These are phyloP conservation scores for Lasioglossum villosulum DNA, from an alignment of 2,888 invertebrate genomes.

Conservation along the genomic window DNA sequence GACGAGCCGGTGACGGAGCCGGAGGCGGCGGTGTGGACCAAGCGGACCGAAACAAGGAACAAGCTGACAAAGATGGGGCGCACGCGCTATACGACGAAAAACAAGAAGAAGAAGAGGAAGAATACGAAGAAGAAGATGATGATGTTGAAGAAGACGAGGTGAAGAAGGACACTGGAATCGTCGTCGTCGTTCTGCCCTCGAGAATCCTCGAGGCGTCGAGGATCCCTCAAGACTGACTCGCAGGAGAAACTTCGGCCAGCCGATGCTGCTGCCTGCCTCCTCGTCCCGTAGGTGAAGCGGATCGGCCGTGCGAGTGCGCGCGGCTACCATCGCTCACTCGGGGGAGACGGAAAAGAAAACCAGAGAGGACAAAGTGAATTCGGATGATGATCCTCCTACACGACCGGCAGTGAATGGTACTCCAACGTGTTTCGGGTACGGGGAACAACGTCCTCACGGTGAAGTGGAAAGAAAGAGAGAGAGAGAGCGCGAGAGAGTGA, in stretches of 20 bases:
- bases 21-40: conserved; percentile 21
- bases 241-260: conserved; percentile 71
- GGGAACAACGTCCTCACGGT: conserved; percentile 19
- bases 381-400: conserved; percentile 20
- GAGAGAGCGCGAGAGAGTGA: background rate
- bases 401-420: conserved; percentile 33
- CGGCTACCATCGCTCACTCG: conserved; percentile 13
- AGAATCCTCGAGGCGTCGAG: conserved; percentile 72
- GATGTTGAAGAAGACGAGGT: background rate
- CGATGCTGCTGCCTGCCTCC: conserved; percentile 26
- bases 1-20: conserved; percentile 30
- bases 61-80: conserved; percentile 5
- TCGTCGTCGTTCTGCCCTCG: conserved; percentile 51
- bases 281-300: conserved; percentile 35
- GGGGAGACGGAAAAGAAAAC: conserved; percentile 11
- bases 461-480: conserved; percentile 5
- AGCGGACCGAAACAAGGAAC: conserved; percentile 11
- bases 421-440: conserved; percentile 22
- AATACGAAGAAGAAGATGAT: background rate
- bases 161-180: conserved; percentile 36
- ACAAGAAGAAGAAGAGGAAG: background rate
- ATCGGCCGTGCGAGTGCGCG: conserved; percentile 27
- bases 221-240: conserved; percentile 82
- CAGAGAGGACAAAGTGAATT: conserved; percentile 13
- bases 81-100: background rate